phyloP scores from a whole-genome alignment of 2,113 vertebrate genomes.

The Taxidea taxus region DNA sequence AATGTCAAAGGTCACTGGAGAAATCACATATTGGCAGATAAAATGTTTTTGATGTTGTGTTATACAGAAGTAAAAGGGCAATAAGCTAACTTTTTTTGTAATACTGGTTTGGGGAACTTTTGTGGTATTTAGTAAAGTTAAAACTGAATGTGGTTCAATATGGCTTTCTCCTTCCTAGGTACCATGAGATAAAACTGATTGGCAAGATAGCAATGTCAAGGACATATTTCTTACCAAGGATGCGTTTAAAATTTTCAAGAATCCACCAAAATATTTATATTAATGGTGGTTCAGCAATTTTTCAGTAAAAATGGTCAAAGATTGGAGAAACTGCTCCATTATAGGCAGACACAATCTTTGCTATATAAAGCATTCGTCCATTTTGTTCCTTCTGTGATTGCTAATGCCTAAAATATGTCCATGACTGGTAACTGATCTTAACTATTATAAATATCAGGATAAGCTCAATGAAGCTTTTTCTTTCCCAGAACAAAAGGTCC shows the following conservation, averaged over 20 bases:
- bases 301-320: not conserved
- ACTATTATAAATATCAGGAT: not conserved
- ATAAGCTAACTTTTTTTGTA: not conserved
- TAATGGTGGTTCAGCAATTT: not conserved
- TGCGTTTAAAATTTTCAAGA: not conserved
- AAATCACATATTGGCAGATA: constrained; percentile 56
- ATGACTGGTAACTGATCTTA: not conserved
- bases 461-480: not conserved
- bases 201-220: not conserved
- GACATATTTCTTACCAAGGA: not conserved
- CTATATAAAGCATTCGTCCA: not conserved
- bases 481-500: not conserved
- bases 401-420: not conserved
- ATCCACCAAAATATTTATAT: not conserved
- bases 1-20: not conserved
- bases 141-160: not conserved
- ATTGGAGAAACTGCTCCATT: not conserved
- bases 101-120: not conserved
- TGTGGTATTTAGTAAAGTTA: constrained; percentile 17
- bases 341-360: not conserved
- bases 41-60: constrained; percentile 46
- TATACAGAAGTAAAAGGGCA: constrained; percentile 50
- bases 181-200: not conserved
- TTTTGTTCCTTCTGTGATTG: not conserved
- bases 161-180: not conserved